These are phyloP conservation scores for Pitta sordida DNA, from an alignment of 2,113 vertebrate species.

Conservation along the genomic window DNA sequence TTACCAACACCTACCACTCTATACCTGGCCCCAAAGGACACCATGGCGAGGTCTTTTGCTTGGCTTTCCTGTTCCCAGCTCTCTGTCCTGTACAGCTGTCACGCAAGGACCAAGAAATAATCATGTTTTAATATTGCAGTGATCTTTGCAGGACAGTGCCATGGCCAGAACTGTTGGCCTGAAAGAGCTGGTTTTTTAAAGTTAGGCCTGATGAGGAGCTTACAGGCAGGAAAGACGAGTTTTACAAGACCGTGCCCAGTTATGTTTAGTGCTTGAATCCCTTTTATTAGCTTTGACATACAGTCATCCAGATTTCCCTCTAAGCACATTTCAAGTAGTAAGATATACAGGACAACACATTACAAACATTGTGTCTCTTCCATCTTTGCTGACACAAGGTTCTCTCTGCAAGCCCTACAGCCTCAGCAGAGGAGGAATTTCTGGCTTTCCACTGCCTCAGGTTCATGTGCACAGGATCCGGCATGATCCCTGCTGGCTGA, in stretches of 20 bases:
- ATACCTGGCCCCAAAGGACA: neutral
- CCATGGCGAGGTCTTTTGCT: neutral
- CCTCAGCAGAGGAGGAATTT: neutral
- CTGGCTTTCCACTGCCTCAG: neutral
- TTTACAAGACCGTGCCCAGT: neutral
- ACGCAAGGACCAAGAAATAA: neutral
- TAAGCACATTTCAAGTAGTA: neutral
- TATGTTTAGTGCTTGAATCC: neutral
- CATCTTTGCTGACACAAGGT: neutral
- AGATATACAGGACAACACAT: neutral
- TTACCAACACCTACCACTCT: neutral
- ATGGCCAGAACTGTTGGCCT: neutral
- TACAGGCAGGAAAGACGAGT: constrained; percentile 34
- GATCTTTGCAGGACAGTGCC: neutral
- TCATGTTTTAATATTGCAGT: neutral
- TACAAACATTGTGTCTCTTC: neutral
- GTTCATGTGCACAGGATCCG: neutral
- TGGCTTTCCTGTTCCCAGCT: neutral
- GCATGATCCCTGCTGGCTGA: neutral
- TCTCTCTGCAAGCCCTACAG: neutral
- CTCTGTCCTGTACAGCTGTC: neutral
- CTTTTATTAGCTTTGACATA: constrained; percentile 21
- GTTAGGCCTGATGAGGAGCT: neutral
- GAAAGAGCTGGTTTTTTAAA: neutral
- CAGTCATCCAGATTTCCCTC: constrained; percentile 17